phyloP scores from a whole-genome alignment of 2,113 vertebrate genomes.

The Melanerpes aurifrons region DNA sequence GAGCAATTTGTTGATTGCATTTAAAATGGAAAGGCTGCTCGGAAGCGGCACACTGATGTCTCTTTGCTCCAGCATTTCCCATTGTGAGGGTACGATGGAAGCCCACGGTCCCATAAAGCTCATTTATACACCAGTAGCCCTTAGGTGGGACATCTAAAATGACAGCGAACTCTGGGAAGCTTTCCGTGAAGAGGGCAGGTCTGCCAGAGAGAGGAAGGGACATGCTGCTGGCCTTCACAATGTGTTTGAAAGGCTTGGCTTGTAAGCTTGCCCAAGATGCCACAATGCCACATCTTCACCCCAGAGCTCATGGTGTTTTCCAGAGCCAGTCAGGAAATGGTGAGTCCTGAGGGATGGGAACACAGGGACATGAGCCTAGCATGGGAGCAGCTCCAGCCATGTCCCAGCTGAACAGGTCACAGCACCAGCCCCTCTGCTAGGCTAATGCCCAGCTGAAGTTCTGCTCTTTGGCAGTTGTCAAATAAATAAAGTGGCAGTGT shows the following conservation, averaged over 20 bases:
- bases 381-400: neutral
- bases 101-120: neutral
- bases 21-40: neutral
- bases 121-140: neutral
- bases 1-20: neutral
- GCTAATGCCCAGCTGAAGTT: no score
- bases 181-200: neutral
- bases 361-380: neutral
- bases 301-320: fast-evolving
- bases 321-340: fast-evolving
- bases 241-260: neutral
- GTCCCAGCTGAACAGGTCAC: neutral
- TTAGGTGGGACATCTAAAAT: no score
- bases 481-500: neutral
- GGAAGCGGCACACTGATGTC: neutral
- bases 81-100: neutral
- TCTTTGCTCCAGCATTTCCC: neutral
- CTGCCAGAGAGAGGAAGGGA: no score
- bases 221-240: fast-evolving
- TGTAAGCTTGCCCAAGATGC: neutral
- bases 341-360: neutral
- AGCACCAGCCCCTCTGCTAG: neutral
- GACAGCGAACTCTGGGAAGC: neutral
- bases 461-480: neutral
- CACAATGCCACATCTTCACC: neutral